A percentile compares a stretch with the other conserved stretches of the same genome.
These are phyloP conservation scores for Drosophila robusta DNA, from an alignment of 2,888 invertebrate genomes.

Conservation along the genomic window DNA sequence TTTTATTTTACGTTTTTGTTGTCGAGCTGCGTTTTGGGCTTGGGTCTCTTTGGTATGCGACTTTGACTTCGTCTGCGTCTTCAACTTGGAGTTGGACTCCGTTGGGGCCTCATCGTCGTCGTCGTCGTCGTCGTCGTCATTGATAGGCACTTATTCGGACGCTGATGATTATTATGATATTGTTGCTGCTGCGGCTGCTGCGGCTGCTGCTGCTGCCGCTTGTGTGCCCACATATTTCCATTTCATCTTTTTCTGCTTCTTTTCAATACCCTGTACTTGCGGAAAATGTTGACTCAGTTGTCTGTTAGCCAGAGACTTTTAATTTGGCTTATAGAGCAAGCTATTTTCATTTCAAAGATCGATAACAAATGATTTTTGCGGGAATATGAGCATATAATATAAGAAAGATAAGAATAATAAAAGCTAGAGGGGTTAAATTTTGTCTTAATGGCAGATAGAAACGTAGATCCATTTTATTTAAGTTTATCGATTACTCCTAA, in stretches of 20 bases:
- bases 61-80: conserved; percentile 46
- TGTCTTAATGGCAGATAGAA: too few relatives aligned
- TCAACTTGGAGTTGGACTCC: conserved; percentile 53
- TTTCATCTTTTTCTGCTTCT: conserved; percentile 36
- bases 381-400: too few relatives aligned
- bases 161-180: conserved; percentile 76
- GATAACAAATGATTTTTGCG: too few relatives aligned
- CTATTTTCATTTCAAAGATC: too few relatives aligned
- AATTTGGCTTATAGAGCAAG: too few relatives aligned
- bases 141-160: conserved; percentile 78
- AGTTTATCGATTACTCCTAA: too few relatives aligned
- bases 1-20: conserved; percentile 23
- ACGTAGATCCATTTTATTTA: too few relatives aligned
- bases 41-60: conserved; percentile 65
- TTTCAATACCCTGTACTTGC: background rate
- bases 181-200: conserved; percentile 61
- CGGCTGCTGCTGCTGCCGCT: conserved; percentile 33
- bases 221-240: conserved; percentile 54
- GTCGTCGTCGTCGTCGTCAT: conserved; percentile 69
- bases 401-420: too few relatives aligned
- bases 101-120: conserved; percentile 57
- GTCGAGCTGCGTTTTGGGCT: conserved; percentile 70
- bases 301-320: background rate
- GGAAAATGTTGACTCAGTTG: background rate
- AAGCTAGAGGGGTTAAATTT: too few relatives aligned